Conservation (phyloP, 2,113 vertebrate genomes). For the Helogale parvula region DNA sequence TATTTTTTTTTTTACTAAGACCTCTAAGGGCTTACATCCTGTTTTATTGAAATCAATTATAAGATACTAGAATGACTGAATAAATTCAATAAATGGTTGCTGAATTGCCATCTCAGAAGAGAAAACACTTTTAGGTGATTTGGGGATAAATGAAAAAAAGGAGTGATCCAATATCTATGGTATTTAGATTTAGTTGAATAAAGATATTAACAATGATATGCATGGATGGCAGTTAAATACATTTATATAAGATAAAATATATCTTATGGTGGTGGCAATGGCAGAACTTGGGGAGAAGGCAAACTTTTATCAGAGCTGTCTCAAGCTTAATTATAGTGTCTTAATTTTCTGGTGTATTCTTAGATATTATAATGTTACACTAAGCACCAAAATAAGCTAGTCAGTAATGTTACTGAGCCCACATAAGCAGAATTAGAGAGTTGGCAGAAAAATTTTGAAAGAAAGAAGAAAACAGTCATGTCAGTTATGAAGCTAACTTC, state of each 20-base stretch:
- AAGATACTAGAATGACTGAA: background rate
- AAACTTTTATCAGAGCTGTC: background rate
- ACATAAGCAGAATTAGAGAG: background rate
- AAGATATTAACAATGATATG: background rate
- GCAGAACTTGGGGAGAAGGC: background rate
- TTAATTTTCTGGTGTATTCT: background rate
- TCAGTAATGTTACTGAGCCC: background rate
- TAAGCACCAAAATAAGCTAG: background rate
- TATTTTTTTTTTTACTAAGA: no score
- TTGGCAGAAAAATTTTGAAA: background rate
- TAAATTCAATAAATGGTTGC: background rate
- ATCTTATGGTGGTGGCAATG: background rate
- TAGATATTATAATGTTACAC: background rate
- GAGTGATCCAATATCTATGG: background rate
- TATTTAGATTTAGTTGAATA: constrained; percentile 21
- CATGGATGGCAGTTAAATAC: background rate
- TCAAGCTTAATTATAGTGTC: background rate
- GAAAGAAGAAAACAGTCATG: background rate
- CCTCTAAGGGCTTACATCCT: background rate
- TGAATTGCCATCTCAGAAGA: background rate
- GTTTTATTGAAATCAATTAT: constrained; percentile 32
- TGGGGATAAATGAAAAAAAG: background rate
- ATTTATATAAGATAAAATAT: background rate
- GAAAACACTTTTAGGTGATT: background rate
- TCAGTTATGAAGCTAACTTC: background rate